Conservation (phyloP, 2,113 vertebrate genomes). For the Otolemur garnettii region DNA sequence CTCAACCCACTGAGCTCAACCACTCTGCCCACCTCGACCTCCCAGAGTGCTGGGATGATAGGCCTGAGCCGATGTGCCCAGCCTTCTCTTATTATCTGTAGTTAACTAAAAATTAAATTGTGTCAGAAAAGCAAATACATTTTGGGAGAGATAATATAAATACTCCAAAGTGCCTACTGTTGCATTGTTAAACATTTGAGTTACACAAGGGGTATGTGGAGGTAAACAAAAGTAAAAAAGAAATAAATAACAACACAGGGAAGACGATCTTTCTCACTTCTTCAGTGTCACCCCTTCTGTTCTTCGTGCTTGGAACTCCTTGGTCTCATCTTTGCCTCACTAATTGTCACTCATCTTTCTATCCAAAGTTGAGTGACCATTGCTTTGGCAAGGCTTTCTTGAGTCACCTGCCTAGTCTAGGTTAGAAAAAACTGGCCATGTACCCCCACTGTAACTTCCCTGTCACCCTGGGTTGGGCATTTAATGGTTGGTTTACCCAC, state of each 20-base stretch:
- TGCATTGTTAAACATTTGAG: not conserved
- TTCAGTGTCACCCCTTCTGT: not conserved
- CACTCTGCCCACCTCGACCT: no score
- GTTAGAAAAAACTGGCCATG: not conserved
- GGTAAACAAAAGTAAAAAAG: not conserved
- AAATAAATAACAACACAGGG: not conserved
- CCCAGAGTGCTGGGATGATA: no score
- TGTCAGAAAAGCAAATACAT: slow-evolving; percentile 48
- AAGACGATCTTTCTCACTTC: not conserved
- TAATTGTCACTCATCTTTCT: not conserved
- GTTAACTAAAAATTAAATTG: slow-evolving; percentile 59
- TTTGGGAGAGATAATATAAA: slow-evolving; percentile 60
- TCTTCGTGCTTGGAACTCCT: not conserved
- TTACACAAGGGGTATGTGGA: not conserved
- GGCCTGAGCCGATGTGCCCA: no score
- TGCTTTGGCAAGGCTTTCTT: slow-evolving; percentile 39
- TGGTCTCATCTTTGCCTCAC: not conserved
- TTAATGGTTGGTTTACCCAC: not conserved
- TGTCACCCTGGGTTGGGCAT: not conserved
- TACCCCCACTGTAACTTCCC: not conserved
- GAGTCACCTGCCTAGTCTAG: not conserved
- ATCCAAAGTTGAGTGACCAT: not conserved
- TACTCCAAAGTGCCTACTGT: not conserved
- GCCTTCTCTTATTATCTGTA: slow-evolving; percentile 64
- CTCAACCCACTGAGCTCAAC: no score